These are phyloP conservation scores for Muscina levida DNA, from an alignment of 2,888 invertebrate species.

Conservation along the genomic window DNA sequence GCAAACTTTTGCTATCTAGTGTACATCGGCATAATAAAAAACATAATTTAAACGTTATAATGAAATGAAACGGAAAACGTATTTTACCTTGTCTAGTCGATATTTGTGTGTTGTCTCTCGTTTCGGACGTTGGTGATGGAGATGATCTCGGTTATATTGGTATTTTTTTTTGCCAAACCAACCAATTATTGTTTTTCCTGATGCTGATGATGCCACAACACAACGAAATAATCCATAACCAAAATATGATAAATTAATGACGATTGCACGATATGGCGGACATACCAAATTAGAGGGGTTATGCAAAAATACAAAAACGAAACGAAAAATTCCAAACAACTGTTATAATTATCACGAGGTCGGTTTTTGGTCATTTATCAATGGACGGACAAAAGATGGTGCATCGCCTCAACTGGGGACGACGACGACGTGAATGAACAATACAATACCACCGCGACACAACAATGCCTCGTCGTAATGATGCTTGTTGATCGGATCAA, in stretches of 20 bases:
- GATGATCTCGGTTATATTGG: no score
- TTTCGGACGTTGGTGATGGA: constrained; percentile 5
- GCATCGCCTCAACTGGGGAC: no score
- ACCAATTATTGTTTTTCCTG: constrained; percentile 24
- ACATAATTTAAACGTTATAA: no score
- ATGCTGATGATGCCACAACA: constrained; percentile 48
- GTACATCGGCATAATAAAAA: no score
- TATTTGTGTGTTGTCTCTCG: neutral
- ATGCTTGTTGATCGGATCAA: no score
- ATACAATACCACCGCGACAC: no score
- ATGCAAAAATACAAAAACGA: neutral
- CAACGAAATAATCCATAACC: no score
- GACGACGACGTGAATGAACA: no score
- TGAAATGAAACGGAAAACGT: constrained; percentile 17
- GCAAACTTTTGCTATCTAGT: no score
- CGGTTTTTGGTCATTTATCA: constrained; percentile 10
- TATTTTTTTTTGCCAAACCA: constrained; percentile 12
- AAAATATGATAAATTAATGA: constrained; percentile 34
- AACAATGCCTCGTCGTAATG: no score
- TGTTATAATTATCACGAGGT: no score
- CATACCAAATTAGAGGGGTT: neutral
- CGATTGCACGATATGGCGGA: neutral
- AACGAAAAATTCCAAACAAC: neutral
- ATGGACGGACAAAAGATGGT: neutral
- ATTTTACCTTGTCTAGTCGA: constrained; percentile 5